These are phyloP conservation scores for Hemicordylus capensis DNA, from an alignment of 2,113 vertebrate species.

Conservation along the genomic window DNA sequence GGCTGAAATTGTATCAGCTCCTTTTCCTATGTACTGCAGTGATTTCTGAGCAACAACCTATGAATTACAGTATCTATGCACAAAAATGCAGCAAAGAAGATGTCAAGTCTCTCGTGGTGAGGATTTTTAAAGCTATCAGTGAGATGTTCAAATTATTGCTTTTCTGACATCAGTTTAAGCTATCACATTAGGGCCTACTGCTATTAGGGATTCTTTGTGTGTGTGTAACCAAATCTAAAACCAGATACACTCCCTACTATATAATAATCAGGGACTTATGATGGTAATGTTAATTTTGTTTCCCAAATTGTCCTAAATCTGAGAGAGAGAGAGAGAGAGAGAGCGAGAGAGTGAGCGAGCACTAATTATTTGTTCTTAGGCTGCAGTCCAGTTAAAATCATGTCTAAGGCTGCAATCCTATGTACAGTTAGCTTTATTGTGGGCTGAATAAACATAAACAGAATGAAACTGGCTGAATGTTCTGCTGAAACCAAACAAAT, in stretches of 20 bases:
- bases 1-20: conserved; percentile 16
- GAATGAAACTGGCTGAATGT: too few species aligned
- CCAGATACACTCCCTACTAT: not conserved
- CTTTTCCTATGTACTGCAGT: conserved; percentile 11
- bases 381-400: too few species aligned
- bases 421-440: not conserved
- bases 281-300: not conserved
- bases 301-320: not conserved
- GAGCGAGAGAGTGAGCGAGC: too few species aligned
- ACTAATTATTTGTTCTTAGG: too few species aligned
- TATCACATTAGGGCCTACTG: not conserved
- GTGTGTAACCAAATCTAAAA: not conserved
- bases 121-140: conserved; percentile 44
- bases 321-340: not conserved
- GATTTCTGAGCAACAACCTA: conserved; percentile 9
- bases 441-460: too few species aligned
- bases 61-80: conserved; percentile 9
- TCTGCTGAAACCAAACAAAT: too few species aligned
- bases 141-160: conserved; percentile 25
- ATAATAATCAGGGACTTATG: conserved; percentile 20
- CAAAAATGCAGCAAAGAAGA: conserved; percentile 12
- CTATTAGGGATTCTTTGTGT: not conserved
- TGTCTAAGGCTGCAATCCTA: not conserved
- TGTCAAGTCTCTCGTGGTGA: conserved; percentile 15
- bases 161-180: conserved; percentile 38